Base-by-base conservation (phyloP, 2,113 vertebrate genomes). In the Pedetes capensis region DNA sequence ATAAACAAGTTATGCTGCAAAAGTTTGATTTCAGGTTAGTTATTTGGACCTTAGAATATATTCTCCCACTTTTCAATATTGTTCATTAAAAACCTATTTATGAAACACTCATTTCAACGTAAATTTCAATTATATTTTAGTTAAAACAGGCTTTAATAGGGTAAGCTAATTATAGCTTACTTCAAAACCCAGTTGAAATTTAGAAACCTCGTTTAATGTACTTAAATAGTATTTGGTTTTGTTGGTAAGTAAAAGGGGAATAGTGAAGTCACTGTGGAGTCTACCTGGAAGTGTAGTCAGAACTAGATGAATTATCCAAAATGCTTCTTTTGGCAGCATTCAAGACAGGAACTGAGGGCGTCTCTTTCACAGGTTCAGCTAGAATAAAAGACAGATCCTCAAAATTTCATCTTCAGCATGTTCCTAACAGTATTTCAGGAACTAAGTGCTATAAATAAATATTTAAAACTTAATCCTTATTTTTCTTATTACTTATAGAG, bases 281-380 rank as follows among this genome's bases (percentile, higher is more conserved):
- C 89, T 98, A 99, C 98, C 98, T 98, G 84, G 97, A 94, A 86
- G 78, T 47, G 2, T 97, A 95, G 81, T 98, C 97, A 69, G 98
- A 97, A 93, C 95, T 96, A 81, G 89, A 95, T 29, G 98, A 98
- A 96, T 97, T 97, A 94, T 99, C 99, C 95, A 97, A 86, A 69
- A 99, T 98, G 87, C 98, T 99, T 96, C 98, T 99, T 97, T 98
- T 99, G 68, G 99, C 99, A 72, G 98, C 98, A 92, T 99, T 99
- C 94, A 98, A 98, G 92, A 98, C 98, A 91, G 98, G 98, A 94
- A 98, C 91, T 61, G 97, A 98, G 89, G 99, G 97, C 51, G 97
- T 89, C 75, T 98, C 99, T 97, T 98, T 99, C 91, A 98, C 79
- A 95, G 97, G 66, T 78, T 98, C 98, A 94, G 98, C 98, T 97